Conservation (phyloP, 2,113 vertebrate genomes). For the Oophaga pumilio region DNA sequence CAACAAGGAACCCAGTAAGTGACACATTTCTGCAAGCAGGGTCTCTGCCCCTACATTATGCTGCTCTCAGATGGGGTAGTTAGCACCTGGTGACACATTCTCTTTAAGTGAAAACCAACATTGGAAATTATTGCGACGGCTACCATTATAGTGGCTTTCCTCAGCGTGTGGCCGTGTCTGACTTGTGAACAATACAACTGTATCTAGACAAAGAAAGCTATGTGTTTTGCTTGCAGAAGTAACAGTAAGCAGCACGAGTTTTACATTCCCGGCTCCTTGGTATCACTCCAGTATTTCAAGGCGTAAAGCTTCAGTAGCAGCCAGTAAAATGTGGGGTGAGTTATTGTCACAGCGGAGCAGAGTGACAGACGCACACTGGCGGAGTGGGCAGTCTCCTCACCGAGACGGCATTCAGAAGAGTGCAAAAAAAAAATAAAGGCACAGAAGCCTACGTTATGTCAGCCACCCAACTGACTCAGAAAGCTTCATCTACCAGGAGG, state of each 20-base stretch:
- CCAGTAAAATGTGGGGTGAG: background rate
- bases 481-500: slow-evolving; percentile 44
- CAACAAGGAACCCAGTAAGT: too few relatives aligned
- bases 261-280: background rate
- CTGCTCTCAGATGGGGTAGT: too few relatives aligned
- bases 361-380: slow-evolving; percentile 12
- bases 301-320: background rate
- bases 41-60: too few relatives aligned
- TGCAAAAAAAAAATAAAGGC: slow-evolving; percentile 5
- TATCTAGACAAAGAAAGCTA: background rate
- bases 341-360: slow-evolving; percentile 5
- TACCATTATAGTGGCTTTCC: background rate
- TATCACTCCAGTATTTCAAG: background rate
- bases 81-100: too few relatives aligned
- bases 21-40: too few relatives aligned
- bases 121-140: background rate
- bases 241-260: background rate
- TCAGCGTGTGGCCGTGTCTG: background rate
- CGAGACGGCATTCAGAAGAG: background rate
- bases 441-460: slow-evolving; percentile 18
- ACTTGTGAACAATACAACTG: background rate
- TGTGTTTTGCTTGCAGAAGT: background rate
- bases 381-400: background rate
- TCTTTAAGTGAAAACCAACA: background rate
- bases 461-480: slow-evolving; percentile 16